Percentiles rank a stretch among this genome's conserved stretches.
These are phyloP conservation scores for Xiphophorus birchmanni DNA, from an alignment of 2,797 vertebrate species.

Conservation along the genomic window DNA sequence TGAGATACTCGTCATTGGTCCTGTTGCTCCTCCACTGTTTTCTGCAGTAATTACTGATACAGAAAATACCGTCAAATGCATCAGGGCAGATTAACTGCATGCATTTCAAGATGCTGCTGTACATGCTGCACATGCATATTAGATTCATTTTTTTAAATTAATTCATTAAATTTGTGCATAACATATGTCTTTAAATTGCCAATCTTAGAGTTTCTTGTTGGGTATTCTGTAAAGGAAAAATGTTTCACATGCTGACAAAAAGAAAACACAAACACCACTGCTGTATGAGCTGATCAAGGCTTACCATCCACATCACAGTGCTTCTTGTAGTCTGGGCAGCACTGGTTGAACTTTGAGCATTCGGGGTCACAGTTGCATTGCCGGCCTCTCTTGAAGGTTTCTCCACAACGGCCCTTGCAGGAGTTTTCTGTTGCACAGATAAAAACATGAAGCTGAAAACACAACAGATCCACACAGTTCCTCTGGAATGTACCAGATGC, in stretches of 20 bases:
- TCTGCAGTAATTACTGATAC: constrained; percentile 63
- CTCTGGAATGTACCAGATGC: neutral
- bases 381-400: constrained; percentile 85
- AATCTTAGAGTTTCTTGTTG: neutral
- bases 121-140: constrained; percentile 47
- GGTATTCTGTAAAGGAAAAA: neutral
- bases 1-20: constrained; percentile 62
- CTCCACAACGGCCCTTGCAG: constrained; percentile 92
- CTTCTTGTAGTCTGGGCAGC: constrained; percentile 84
- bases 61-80: constrained; percentile 51
- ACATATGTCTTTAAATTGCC: neutral
- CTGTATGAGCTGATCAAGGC: neutral
- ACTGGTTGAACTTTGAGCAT: constrained; percentile 85
- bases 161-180: constrained; percentile 11
- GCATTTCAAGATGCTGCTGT: constrained; percentile 35
- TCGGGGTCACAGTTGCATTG: constrained; percentile 88
- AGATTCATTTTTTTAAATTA: no score
- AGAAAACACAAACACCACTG: constrained; percentile 6
- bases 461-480: neutral
- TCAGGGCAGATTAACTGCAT: constrained; percentile 53
- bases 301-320: constrained; percentile 84
- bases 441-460: constrained; percentile 11
- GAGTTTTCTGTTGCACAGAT: constrained; percentile 80
- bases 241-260: constrained; percentile 15
- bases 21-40: constrained; percentile 58